Evolutionary conservation across 2,888 invertebrate genomes (phyloP).

Genomic region (Brenthis ino): DNA sequence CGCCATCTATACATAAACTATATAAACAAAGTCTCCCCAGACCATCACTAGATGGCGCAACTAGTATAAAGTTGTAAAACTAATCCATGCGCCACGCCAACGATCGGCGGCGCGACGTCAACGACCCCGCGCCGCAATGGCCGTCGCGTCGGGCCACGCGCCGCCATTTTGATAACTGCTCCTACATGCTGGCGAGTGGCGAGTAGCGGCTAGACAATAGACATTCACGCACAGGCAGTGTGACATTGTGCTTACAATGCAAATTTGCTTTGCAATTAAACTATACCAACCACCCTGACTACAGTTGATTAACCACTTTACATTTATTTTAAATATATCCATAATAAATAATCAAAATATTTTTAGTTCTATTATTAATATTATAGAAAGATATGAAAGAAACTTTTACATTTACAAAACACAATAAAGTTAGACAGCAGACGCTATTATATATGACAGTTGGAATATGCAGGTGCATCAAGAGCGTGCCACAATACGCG

Average conservation of each 20-base stretch:
- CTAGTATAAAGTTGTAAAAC: slow-evolving; percentile 45
- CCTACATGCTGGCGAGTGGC: slow-evolving; percentile 40
- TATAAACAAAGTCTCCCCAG: slow-evolving; percentile 22
- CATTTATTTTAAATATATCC: background rate
- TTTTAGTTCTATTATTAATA: background rate
- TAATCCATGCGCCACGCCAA: slow-evolving; percentile 59
- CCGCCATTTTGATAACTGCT: slow-evolving; percentile 78
- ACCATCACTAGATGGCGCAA: slow-evolving; percentile 59
- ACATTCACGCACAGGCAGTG: slow-evolving; percentile 26
- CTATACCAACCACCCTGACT: background rate
- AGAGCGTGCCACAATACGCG: too few species aligned
- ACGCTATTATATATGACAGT: too few species aligned
- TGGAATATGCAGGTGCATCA: too few species aligned
- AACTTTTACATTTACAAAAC: background rate
- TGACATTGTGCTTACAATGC: slow-evolving; percentile 24
- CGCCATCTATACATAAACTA: slow-evolving; percentile 52
- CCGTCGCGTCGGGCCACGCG: slow-evolving; percentile 54
- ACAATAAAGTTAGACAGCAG: too few species aligned
- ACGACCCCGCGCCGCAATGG: slow-evolving; percentile 65
- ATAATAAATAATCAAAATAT: background rate
- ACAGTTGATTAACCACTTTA: too few species aligned
- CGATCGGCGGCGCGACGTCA: slow-evolving; percentile 58
- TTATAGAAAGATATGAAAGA: background rate
- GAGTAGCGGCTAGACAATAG: slow-evolving; percentile 7
- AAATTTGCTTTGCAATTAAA: background rate